Percentiles rank a stretch among this genome's conserved stretches.
Evolutionary conservation across 2,797 vertebrate genomes (phyloP).

Genomic region (Pangasius larnaudii): DNA sequence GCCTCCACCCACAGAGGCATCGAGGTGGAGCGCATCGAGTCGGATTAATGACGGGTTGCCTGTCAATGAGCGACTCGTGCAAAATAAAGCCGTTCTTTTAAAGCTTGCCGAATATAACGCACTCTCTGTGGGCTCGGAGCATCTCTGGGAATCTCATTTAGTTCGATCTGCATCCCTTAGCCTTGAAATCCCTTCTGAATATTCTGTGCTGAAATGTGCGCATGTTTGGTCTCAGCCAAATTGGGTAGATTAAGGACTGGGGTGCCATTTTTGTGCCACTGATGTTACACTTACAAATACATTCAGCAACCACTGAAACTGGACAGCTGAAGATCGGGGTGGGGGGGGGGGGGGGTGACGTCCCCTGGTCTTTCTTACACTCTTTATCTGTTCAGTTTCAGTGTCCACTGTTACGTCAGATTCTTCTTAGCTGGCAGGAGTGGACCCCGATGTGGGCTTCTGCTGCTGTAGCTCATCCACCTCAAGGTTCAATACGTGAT

Average conservation of each 20-base stretch:
- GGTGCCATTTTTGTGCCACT: neutral
- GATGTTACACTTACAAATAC: too few species aligned
- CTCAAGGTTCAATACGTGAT: neutral
- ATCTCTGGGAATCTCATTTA: neutral
- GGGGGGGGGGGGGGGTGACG: too few species aligned
- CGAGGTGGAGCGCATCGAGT: neutral
- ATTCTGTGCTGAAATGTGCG: neutral
- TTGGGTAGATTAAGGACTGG: neutral
- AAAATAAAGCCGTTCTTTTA: neutral
- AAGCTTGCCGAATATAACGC: too few species aligned
- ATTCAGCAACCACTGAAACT: neutral
- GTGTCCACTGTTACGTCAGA: neutral
- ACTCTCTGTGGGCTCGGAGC: neutral
- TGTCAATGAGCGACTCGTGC: neutral
- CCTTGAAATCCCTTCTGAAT: neutral
- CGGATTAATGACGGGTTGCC: neutral
- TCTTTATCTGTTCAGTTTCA: neutral
- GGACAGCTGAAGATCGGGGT: neutral
- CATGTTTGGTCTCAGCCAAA: neutral
- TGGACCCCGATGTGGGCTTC: neutral
- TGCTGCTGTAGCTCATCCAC: neutral
- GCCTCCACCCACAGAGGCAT: neutral
- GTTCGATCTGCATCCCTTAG: neutral
- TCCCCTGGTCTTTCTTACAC: neutral
- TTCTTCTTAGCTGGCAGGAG: neutral